Percentiles rank a stretch among this genome's conserved stretches.
phyloP scores from a whole-genome alignment of 2,113 vertebrate genomes.

The Ageneiosus marmoratus region DNA sequence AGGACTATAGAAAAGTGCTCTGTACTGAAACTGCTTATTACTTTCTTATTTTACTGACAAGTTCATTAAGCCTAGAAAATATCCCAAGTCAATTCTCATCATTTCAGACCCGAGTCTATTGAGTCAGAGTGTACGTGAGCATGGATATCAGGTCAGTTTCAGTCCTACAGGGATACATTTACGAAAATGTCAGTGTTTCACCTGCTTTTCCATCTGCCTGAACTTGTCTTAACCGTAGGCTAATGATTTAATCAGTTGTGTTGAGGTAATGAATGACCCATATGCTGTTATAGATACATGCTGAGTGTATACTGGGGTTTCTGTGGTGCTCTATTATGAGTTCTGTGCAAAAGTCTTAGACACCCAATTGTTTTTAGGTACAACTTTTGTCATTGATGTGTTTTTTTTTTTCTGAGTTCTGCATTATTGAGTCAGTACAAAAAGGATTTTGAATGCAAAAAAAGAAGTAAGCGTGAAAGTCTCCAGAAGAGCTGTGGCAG shows the following conservation, averaged over 20 bases:
- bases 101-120: background rate
- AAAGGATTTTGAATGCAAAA: no score
- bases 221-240: background rate
- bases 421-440: no score
- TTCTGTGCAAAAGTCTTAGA: no score
- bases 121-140: background rate
- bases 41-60: background rate
- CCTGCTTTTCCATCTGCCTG: background rate
- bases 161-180: background rate
- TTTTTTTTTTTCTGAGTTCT: no score
- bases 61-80: background rate
- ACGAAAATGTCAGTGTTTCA: background rate
- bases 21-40: background rate
- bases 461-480: no score
- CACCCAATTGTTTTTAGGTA: no score
- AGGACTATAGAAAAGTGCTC: background rate
- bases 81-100: background rate
- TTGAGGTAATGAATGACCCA: background rate
- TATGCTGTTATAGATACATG: background rate
- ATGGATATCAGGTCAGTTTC: background rate
- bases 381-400: no score
- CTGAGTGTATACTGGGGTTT: background rate
- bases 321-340: no score
- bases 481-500: no score
- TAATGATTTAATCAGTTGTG: background rate